Conservation (phyloP, 2,888 invertebrate genomes). For the Pinctada fucata region DNA sequence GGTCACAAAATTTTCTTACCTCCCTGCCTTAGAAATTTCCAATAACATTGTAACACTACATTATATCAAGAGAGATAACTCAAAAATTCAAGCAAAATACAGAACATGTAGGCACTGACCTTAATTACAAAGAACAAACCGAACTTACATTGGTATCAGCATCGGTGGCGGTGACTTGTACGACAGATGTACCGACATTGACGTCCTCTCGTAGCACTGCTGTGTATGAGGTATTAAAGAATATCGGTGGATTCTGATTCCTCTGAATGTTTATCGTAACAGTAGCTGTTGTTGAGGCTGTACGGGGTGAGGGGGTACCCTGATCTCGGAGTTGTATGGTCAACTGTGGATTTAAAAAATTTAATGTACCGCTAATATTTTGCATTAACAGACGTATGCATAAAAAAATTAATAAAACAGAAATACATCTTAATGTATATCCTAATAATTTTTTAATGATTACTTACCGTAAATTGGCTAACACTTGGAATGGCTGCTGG, state of each 20-base stretch:
- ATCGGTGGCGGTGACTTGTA: conserved; percentile 58
- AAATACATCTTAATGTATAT: not conserved
- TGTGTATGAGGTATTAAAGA: conserved; percentile 57
- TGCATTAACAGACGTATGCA: no score
- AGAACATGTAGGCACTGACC: no score
- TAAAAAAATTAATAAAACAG: not conserved
- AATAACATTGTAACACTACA: no score
- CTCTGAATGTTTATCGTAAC: conserved; percentile 57
- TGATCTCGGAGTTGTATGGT: conserved; percentile 52
- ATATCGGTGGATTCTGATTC: conserved; percentile 59
- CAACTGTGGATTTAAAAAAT: conserved; percentile 46
- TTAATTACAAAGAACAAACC: no score
- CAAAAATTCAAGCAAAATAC: no score
- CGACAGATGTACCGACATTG: conserved; percentile 41
- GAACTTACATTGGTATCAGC: conserved; percentile 51
- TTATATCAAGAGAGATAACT: no score
- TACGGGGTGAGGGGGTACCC: conserved; percentile 45
- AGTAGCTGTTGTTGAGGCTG: conserved; percentile 42
- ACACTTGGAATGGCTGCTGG: conserved; percentile 42
- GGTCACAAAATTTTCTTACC: no score
- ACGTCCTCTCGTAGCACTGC: conserved; percentile 50
- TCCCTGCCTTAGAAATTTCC: no score
- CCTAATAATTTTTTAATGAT: not conserved
- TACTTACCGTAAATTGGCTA: conserved; percentile 41
- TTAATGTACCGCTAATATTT: not conserved